Conservation (phyloP, 2,797 vertebrate genomes). For the Lithobates sylvaticus region DNA sequence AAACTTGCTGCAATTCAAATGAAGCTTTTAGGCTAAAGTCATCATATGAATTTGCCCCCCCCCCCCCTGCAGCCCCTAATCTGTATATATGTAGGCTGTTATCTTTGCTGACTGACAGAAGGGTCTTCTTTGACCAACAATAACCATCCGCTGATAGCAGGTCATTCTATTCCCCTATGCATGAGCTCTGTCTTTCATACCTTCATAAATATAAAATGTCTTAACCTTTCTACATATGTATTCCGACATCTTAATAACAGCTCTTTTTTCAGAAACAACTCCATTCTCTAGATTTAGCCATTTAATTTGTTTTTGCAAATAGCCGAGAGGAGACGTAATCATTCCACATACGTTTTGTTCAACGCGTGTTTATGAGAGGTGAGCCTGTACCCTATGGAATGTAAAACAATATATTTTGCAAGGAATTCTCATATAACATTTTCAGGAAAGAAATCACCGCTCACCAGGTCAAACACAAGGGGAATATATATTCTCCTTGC, state of each 20-base stretch:
- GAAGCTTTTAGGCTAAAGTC: background rate
- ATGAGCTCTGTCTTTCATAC: background rate
- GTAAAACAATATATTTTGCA: slow-evolving; percentile 35
- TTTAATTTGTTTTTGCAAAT: slow-evolving; percentile 1
- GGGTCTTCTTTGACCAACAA: too few species aligned
- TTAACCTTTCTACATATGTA: background rate
- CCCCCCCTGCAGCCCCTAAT: background rate
- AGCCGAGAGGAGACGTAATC: background rate
- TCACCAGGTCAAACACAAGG: slow-evolving; percentile 38
- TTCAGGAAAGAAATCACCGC: slow-evolving; percentile 38
- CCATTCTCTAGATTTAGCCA: background rate
- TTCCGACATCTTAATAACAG: background rate
- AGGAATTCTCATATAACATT: slow-evolving; percentile 47
- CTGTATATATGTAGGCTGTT: background rate
- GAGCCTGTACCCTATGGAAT: slow-evolving; percentile 6
- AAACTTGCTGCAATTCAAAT: background rate
- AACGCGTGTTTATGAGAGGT: background rate
- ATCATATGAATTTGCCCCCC: background rate
- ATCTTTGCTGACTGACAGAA: background rate
- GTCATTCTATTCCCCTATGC: background rate
- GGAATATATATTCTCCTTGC: slow-evolving; percentile 49
- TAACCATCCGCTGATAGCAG: background rate
- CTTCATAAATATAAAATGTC: slow-evolving; percentile 5
- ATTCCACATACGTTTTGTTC: slow-evolving; percentile 1
- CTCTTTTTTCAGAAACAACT: background rate